phyloP scores from a whole-genome alignment of 1,140 invertebrate species.

The Carcinoscorpius rotundicauda region DNA sequence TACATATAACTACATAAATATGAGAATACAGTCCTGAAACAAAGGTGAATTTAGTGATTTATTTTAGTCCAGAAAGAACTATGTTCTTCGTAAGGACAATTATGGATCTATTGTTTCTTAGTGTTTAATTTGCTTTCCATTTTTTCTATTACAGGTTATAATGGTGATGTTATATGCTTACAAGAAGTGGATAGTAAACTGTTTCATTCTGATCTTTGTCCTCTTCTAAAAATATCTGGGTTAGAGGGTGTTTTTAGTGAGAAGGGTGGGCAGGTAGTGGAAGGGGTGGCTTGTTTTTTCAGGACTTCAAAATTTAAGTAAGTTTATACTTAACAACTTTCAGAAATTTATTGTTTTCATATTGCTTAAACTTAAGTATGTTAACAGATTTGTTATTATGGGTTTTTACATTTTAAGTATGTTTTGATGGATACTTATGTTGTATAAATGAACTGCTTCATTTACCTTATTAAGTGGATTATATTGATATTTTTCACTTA shows the following conservation, averaged over 20 bases:
- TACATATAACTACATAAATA: too few relatives aligned
- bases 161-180: constrained; percentile 76
- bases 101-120: too few relatives aligned
- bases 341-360: too few relatives aligned
- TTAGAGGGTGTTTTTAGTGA: constrained; percentile 48
- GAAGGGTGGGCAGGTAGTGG: constrained; percentile 57
- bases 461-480: too few relatives aligned
- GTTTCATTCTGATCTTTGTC: constrained; percentile 54
- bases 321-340: too few relatives aligned
- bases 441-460: background rate
- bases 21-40: too few relatives aligned
- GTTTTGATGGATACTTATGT: background rate
- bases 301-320: constrained; percentile 31
- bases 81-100: too few relatives aligned
- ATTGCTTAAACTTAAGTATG: too few relatives aligned
- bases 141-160: constrained; percentile 50
- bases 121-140: background rate
- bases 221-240: constrained; percentile 42
- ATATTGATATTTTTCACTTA: too few relatives aligned
- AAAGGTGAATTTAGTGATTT: too few relatives aligned
- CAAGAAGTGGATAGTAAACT: constrained; percentile 83
- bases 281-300: constrained; percentile 71
- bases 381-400: too few relatives aligned
- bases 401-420: background rate
- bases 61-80: too few relatives aligned